Evolutionary conservation across 2,888 invertebrate genomes (phyloP), one percentile per base, ranked within the genome.

Genomic region (Melikaiella ostensackeni): DNA sequence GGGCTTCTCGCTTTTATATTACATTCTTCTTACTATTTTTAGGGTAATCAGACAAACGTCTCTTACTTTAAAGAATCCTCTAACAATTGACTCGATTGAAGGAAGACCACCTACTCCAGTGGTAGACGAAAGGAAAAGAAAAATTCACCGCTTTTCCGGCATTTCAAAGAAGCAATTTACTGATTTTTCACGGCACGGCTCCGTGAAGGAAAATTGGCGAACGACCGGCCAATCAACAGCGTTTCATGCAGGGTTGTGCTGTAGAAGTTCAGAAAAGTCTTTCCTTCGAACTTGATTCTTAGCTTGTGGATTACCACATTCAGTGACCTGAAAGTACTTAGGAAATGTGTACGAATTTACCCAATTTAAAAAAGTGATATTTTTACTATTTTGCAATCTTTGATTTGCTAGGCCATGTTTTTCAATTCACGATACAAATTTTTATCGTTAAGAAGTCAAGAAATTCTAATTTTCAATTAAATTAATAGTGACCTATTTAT

Each of bases 101-200:
- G n/a, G 50, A 50, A 70, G 70, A 70, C 70, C 46, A 70, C 46
- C 70, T 70, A 70, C 70, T 70, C 30, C 30, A 50, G 70, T 11
- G 27, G 38, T 64, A 70, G 50, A 70, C 30, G 70, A 50, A 30
- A 70, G 30, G 70, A 70, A 70, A 50, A 70, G 70, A 70, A 70
- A 70, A 70, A 70, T 70, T 46, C 30, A 50, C 79, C 78, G 80
- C 86, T 85, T 86, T 87, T 87, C 86, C 86, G 84, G 83, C 86
- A 84, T 89, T 89, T 90, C 88, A 89, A 91, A 91, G 90, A 88
- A 89, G 88, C 89, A 91, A 91, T 91, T 91, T 89, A 87, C 86
- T 86, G 86, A 90, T 89, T 89, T 90, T 89, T 88, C 89, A 88
- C 86, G 86, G 87, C 82, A 84, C 84, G 86, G 85, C 88, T 84